These are phyloP conservation scores for Endomychus coccineus DNA, from an alignment of 2,888 invertebrate species.

Conservation along the genomic window DNA sequence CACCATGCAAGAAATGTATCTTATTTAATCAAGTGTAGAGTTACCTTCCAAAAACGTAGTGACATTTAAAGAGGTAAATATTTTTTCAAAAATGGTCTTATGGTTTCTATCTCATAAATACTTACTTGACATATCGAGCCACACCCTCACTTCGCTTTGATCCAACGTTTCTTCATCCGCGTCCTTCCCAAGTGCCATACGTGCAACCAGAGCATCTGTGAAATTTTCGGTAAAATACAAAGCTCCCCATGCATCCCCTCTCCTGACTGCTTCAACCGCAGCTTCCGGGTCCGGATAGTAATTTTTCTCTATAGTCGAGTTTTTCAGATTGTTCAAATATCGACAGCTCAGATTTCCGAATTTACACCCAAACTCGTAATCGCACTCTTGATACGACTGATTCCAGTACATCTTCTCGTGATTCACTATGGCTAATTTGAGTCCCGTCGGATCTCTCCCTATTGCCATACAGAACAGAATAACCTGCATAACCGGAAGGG, in stretches of 20 bases:
- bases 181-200: slow-evolving; percentile 71
- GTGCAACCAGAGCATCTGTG: slow-evolving; percentile 74
- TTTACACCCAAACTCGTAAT: slow-evolving; percentile 53
- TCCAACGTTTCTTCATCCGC: slow-evolving; percentile 81
- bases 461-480: slow-evolving; percentile 90
- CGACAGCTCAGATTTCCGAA: slow-evolving; percentile 60
- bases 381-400: slow-evolving; percentile 40
- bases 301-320: slow-evolving; percentile 60
- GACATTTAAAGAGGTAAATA: too few species aligned
- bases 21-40: too few species aligned
- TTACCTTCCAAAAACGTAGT: too few species aligned
- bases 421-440: slow-evolving; percentile 73
- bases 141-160: slow-evolving; percentile 79
- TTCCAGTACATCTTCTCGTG: slow-evolving; percentile 48
- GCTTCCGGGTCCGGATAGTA: slow-evolving; percentile 58
- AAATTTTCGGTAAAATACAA: slow-evolving; percentile 85
- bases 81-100: too few species aligned
- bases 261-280: slow-evolving; percentile 65
- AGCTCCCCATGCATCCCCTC: slow-evolving; percentile 82
- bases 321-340: slow-evolving; percentile 67
- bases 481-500: slow-evolving; percentile 86
- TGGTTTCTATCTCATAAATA: slow-evolving; percentile 21
- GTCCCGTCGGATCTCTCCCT: slow-evolving; percentile 76
- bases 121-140: slow-evolving; percentile 87
- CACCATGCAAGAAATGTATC: too few species aligned